Conservation (phyloP, 1,140 invertebrate species). For the Ceratina calcarata region DNA sequence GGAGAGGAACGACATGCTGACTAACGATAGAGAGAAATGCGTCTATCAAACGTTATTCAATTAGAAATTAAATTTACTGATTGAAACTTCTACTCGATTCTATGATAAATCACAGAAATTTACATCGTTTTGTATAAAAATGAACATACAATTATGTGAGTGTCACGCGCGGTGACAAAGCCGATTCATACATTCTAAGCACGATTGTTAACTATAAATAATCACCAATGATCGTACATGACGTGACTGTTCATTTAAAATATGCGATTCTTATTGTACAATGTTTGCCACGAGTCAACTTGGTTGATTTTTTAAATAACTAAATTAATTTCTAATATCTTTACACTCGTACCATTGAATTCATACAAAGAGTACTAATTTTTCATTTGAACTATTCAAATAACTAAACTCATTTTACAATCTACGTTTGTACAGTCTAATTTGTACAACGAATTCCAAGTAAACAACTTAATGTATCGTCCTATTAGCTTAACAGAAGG, state of each 20-base stretch:
- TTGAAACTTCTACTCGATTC: no score
- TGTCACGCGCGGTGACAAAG: background rate
- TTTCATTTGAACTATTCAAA: no score
- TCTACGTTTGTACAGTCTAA: no score
- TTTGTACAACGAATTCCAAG: no score
- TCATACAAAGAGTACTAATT: no score
- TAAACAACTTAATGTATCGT: no score
- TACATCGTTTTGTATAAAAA: background rate
- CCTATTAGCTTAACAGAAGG: no score
- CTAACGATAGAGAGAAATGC: background rate
- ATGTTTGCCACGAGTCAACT: background rate
- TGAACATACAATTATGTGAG: background rate
- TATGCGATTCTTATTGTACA: background rate
- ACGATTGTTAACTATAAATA: background rate
- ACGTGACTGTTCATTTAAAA: background rate
- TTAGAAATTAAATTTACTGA: background rate
- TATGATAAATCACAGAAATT: no score
- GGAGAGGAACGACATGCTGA: slow-evolving; percentile 1
- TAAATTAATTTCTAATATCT: no score
- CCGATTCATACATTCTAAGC: background rate
- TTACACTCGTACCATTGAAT: no score
- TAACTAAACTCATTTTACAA: no score
- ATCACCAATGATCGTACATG: background rate
- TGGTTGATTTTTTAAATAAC: no score
- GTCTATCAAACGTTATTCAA: background rate